Percentiles rank a stretch among this genome's conserved stretches.
phyloP scores from a whole-genome alignment of 2,113 vertebrate species.

The Geococcyx californianus region DNA sequence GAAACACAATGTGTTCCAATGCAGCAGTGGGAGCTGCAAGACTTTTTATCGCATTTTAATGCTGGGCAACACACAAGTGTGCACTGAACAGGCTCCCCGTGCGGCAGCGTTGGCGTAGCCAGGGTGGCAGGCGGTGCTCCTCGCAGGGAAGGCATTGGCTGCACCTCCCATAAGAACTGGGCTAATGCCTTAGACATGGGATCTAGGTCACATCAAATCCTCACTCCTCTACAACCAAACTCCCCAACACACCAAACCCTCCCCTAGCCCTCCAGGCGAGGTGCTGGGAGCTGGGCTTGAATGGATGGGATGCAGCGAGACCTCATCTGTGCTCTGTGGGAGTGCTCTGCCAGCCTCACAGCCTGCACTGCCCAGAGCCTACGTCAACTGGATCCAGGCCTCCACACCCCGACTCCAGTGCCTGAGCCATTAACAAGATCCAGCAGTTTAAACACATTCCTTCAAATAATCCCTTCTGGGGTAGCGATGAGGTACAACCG shows the following conservation, averaged over 20 bases:
- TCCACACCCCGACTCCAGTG: background rate
- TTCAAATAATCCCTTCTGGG: background rate
- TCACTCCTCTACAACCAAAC: background rate
- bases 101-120: accelerated
- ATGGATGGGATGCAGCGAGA: accelerated
- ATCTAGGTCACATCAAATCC: background rate
- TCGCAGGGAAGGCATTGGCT: accelerated
- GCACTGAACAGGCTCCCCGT: background rate
- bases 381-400: background rate
- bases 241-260: accelerated
- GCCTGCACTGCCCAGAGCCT: background rate
- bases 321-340: background rate
- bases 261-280: too few relatives aligned
- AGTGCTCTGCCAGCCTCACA: background rate
- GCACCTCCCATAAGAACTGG: background rate
- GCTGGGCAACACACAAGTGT: background rate
- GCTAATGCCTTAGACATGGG: background rate
- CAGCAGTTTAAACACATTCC: background rate
- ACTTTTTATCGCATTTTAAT: background rate
- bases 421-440: background rate
- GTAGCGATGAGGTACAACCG: background rate
- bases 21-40: too few relatives aligned
- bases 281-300: background rate
- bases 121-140: background rate
- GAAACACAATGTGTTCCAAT: accelerated